Evolutionary conservation across 1,140 invertebrate genomes (phyloP).

Genomic region (Drepana arcuata): DNA sequence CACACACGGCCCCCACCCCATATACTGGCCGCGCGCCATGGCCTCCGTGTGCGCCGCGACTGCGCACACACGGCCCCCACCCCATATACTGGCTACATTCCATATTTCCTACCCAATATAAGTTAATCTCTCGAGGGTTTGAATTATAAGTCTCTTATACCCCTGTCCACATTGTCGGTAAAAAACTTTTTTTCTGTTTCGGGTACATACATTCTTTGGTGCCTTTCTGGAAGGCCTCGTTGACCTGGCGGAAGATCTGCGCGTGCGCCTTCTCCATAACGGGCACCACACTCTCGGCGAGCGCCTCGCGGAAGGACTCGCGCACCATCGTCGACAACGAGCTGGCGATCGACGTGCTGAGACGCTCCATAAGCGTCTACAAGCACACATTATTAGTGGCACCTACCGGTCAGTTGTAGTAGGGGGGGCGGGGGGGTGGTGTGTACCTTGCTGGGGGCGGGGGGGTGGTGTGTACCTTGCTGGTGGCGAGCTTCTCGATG

Average conservation of each 20-base stretch:
- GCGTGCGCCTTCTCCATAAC: slow-evolving; percentile 88
- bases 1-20: no score
- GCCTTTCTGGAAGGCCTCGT: slow-evolving; percentile 87
- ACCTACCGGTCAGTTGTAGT: neutral
- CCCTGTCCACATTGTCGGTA: no score
- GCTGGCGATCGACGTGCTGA: slow-evolving; percentile 78
- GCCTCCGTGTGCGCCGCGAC: no score
- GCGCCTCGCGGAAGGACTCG: slow-evolving; percentile 81
- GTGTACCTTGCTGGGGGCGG: neutral
- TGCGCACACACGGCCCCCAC: no score
- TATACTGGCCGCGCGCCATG: no score
- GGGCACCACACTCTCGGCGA: slow-evolving; percentile 83
- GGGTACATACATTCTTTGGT: slow-evolving; percentile 88
- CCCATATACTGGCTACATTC: no score
- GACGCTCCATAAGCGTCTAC: slow-evolving; percentile 81
- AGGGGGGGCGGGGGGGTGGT: neutral
- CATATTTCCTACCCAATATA: no score
- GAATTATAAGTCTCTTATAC: no score
- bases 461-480: slow-evolving; percentile 40
- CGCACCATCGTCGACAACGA: slow-evolving; percentile 79
- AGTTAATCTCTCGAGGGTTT: no score
- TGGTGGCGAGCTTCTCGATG: slow-evolving; percentile 82
- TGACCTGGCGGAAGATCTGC: slow-evolving; percentile 90
- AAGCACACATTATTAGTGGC: slow-evolving; percentile 8
- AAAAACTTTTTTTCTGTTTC: no score